Percentiles rank a stretch among this genome's conserved stretches.
Evolutionary conservation across 2,113 vertebrate genomes (phyloP).

Genomic region (Clinocottus analis): DNA sequence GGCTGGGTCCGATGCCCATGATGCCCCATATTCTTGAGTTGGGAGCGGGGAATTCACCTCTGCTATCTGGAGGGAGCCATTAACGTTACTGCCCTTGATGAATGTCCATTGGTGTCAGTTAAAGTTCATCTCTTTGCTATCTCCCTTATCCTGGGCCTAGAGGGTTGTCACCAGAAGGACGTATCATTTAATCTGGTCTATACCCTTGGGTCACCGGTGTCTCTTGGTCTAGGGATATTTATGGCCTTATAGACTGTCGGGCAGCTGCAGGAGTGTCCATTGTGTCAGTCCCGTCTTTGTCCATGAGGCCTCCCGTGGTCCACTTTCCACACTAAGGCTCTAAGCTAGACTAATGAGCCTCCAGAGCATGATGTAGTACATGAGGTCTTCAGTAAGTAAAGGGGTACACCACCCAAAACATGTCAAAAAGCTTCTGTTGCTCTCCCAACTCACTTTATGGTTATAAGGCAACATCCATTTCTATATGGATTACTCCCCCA

Average conservation of each 20-base stretch:
- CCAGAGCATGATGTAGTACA: conserved; percentile 20
- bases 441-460: conserved; percentile 10
- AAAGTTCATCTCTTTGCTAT: conserved; percentile 57
- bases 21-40: conserved; percentile 11
- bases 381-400: conserved; percentile 13
- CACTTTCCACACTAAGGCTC: conserved; percentile 8
- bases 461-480: conserved; percentile 7
- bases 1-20: conserved; percentile 8
- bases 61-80: conserved; percentile 37
- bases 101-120: conserved; percentile 50
- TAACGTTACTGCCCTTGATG: conserved; percentile 49
- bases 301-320: background rate
- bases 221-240: conserved; percentile 47
- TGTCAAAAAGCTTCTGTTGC: conserved; percentile 10
- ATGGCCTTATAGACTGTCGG: conserved; percentile 31
- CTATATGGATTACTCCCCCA: conserved; percentile 51
- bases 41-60: conserved; percentile 15
- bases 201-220: conserved; percentile 15
- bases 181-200: conserved; percentile 45
- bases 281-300: conserved; percentile 21
- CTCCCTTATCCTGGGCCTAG: conserved; percentile 35
- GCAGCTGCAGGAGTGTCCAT: conserved; percentile 26
- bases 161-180: conserved; percentile 44
- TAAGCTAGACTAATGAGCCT: background rate
- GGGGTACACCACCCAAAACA: conserved; percentile 5